Percentiles rank a stretch among this genome's conserved stretches.
Conservation (phyloP, 2,797 vertebrate species). For the Luscinia megarhynchos region DNA sequence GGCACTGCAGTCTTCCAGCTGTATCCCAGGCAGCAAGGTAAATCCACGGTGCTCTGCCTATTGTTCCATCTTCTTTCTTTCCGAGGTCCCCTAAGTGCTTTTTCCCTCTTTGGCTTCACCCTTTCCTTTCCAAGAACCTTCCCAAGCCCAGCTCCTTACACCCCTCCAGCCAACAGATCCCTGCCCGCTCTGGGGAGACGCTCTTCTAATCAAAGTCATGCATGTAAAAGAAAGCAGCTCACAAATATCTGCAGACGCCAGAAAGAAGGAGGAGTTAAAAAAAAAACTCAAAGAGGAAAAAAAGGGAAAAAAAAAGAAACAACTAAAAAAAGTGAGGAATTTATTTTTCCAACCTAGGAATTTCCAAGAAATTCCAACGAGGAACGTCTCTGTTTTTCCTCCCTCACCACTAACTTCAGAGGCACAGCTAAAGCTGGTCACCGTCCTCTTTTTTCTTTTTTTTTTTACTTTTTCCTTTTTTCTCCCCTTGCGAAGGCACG, state of each 20-base stretch:
- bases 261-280: not conserved
- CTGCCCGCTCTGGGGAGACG: not conserved
- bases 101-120: not conserved
- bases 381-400: not conserved
- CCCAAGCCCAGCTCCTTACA: not conserved
- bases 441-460: not conserved
- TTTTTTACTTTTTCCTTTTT: not conserved
- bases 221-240: not conserved
- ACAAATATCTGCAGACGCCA: not conserved
- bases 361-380: not conserved
- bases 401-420: not conserved
- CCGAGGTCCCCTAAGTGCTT: not conserved
- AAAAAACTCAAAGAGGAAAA: accelerated
- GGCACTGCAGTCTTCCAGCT: slow-evolving; percentile 1
- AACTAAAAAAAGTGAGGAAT: not conserved
- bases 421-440: not conserved
- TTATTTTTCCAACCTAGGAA: not conserved
- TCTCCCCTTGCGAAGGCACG: not conserved
- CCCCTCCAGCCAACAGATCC: not conserved
- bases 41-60: slow-evolving; percentile 22
- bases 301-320: too few relatives aligned
- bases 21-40: not conserved
- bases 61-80: slow-evolving; percentile 13
- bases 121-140: not conserved
- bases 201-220: not conserved